Evolutionary conservation across 2,888 invertebrate species (phyloP).

Genomic region (Habrosyne pyritoides): DNA sequence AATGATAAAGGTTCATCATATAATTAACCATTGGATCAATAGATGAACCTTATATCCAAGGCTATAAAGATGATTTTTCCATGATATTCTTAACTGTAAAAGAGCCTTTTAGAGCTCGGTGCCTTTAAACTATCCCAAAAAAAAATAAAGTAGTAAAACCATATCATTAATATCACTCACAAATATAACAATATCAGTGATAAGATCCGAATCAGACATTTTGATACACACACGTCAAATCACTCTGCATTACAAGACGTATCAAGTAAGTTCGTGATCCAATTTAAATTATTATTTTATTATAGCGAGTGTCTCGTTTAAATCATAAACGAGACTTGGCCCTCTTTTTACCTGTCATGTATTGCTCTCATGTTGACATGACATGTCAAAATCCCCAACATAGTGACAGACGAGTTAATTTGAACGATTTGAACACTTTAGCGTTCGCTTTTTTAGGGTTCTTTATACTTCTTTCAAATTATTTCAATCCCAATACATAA

Average conservation of each 20-base stretch:
- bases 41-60: too few species aligned
- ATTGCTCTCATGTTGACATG: constrained; percentile 57
- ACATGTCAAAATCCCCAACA: constrained; percentile 65
- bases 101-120: neutral
- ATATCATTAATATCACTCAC: neutral
- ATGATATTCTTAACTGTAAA: too few species aligned
- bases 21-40: too few species aligned
- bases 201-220: neutral
- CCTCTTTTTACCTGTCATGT: constrained; percentile 56
- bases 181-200: neutral
- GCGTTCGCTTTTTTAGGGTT: constrained; percentile 33
- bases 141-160: neutral
- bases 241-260: constrained; percentile 19
- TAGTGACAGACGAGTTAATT: constrained; percentile 77
- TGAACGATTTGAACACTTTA: constrained; percentile 56
- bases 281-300: constrained; percentile 55
- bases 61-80: too few species aligned
- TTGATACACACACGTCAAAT: neutral
- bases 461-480: constrained; percentile 10
- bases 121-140: neutral
- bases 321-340: constrained; percentile 25
- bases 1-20: too few species aligned
- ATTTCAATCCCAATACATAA: neutral
- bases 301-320: constrained; percentile 34
- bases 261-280: constrained; percentile 47